Evolutionary conservation across 2,113 vertebrate species (phyloP).

Genomic region (Miniopterus natalensis): DNA sequence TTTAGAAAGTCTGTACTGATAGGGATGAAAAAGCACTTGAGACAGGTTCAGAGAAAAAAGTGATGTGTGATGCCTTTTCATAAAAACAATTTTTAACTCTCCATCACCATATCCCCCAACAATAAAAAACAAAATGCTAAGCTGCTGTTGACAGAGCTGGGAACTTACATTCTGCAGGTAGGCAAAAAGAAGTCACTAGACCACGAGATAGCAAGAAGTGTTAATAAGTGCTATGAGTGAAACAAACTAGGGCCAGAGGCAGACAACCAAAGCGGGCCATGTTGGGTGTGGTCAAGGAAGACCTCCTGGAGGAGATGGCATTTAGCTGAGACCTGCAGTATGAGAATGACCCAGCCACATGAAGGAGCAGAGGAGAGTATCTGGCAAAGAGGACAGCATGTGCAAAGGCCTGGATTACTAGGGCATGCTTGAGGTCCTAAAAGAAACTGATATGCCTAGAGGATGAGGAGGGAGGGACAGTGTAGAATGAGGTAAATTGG

Average conservation of each 20-base stretch:
- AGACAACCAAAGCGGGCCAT: neutral
- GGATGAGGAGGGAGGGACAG: neutral
- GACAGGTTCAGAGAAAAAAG: neutral
- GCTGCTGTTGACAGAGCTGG: neutral
- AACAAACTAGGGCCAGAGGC: neutral
- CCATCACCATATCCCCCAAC: neutral
- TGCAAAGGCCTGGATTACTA: neutral
- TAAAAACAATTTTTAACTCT: neutral
- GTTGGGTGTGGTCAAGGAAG: neutral
- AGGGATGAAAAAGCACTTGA: neutral
- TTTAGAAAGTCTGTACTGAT: neutral
- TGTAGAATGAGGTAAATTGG: neutral
- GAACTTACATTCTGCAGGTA: neutral
- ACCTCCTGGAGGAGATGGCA: neutral
- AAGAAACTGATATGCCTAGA: neutral
- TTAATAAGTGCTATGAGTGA: neutral
- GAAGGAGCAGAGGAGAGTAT: neutral
- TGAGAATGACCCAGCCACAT: neutral
- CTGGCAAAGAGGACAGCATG: neutral
- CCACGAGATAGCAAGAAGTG: neutral
- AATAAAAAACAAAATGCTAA: neutral
- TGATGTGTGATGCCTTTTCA: neutral
- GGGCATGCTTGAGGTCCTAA: neutral
- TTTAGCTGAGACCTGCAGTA: neutral
- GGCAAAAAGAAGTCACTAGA: neutral